phyloP scores from a whole-genome alignment of 2,888 invertebrate genomes.

The Aradus depressus region DNA sequence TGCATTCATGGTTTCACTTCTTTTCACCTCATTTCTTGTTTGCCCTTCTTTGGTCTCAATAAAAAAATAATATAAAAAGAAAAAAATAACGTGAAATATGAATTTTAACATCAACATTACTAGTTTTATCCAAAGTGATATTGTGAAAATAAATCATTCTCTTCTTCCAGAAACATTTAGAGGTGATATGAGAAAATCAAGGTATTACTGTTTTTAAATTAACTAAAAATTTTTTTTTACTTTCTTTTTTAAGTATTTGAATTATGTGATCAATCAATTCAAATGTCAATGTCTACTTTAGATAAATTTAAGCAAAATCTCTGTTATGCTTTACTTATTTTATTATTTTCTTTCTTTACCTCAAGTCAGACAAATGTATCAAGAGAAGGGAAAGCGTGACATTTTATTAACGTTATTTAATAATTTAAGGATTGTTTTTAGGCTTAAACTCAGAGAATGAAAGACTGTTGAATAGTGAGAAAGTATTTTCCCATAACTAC shows the following conservation, averaged over 20 bases:
- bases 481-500: too few species aligned
- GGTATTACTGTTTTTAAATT: slow-evolving; percentile 14
- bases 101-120: slow-evolving; percentile 30
- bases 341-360: too few species aligned
- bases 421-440: too few species aligned
- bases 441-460: too few species aligned
- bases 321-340: neutral
- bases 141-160: slow-evolving; percentile 27
- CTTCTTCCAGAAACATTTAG: slow-evolving; percentile 27
- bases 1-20: neutral
- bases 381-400: too few species aligned
- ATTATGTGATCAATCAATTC: too few species aligned
- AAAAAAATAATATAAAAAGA: too few species aligned
- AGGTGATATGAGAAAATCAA: slow-evolving; percentile 24
- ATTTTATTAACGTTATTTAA: too few species aligned
- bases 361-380: too few species aligned
- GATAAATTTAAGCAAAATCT: neutral
- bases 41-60: neutral
- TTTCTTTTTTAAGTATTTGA: neutral
- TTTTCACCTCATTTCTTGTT: neutral
- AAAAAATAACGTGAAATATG: too few species aligned
- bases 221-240: neutral
- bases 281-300: too few species aligned
- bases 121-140: slow-evolving; percentile 25
- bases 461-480: too few species aligned